Conservation (phyloP, 2,888 invertebrate species). For the Tetrapedia diversipes region DNA sequence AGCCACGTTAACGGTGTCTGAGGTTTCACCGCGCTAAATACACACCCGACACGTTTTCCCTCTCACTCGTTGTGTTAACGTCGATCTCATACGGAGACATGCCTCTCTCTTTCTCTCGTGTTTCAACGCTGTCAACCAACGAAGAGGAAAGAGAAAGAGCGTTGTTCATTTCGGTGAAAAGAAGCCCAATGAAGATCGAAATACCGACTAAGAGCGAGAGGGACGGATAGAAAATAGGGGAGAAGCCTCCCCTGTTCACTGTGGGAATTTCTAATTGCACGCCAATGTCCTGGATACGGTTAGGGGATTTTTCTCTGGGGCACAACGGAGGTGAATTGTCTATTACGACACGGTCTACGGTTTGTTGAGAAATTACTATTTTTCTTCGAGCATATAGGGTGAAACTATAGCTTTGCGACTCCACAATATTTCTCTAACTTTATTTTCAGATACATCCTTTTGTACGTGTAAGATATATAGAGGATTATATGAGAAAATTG, state of each 20-base stretch:
- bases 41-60: slow-evolving; percentile 35
- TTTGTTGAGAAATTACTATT: neutral
- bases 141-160: too few relatives aligned
- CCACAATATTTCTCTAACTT: too few relatives aligned
- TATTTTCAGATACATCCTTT: too few relatives aligned
- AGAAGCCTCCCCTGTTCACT: slow-evolving; percentile 61
- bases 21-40: slow-evolving; percentile 56
- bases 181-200: too few relatives aligned
- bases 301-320: slow-evolving; percentile 32
- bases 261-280: slow-evolving; percentile 79
- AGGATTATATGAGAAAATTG: too few relatives aligned
- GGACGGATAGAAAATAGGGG: slow-evolving; percentile 20
- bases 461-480: too few relatives aligned
- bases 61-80: slow-evolving; percentile 36
- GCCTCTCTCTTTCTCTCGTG: neutral
- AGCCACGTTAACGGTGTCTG: slow-evolving; percentile 49
- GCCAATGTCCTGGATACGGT: slow-evolving; percentile 40
- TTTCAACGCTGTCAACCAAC: neutral
- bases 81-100: neutral
- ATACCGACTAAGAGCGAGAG: too few relatives aligned
- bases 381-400: neutral
- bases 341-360: neutral
- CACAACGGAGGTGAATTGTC: slow-evolving; percentile 33
- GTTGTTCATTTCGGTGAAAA: too few relatives aligned
- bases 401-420: too few relatives aligned